Evolutionary conservation across 2,113 vertebrate species (phyloP), one percentile per base, ranked within the genome.

Genomic region (Amblyopsis rosae): DNA sequence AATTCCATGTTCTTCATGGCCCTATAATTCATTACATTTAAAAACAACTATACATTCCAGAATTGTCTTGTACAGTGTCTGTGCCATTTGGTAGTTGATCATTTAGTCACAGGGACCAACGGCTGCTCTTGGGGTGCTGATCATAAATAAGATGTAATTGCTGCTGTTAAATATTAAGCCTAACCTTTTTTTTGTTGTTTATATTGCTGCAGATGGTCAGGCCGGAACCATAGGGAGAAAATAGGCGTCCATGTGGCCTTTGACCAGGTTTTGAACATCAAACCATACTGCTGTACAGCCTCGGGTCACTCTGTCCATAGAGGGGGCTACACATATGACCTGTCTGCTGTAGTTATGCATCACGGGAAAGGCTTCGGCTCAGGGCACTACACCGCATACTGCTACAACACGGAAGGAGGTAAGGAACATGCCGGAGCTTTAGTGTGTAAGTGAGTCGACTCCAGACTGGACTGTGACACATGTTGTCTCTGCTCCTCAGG

Each of bases 371-470:
- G 97, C 78, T 99, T 99, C 74, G 97, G 97, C 95, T 98, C 97
- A 93, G 97, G 97, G 93, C 97, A 99, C 95, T 99, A 99, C 93
- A 99, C 97, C 74, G 96, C 97, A 87, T 99, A 98, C 94, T 99
- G 97, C 94, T 99, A 97, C 94, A 99, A 98, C 89, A 98, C 97
- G n/a, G 97, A 99, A 93, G 98, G 98, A 93, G 98, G 98, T 99
- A 92, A 94, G 96, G 4, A 69, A 45, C 32, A 61, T 9, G 3
- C 3, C 54, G 26, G 2, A 26, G 26, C 26, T 26, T 3, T 6
- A 0, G 35, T 17, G 56, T 58, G 8, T 26, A 11, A 26, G 17
- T 57, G 16, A 32, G 33, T 55, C 7, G 54, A 17, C n/a, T 17
- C 1, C n/a, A 8, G n/a, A 11, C 47, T 62, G 54, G 65, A 72